Conservation (phyloP, 2,888 invertebrate genomes). For the Cenopis cana region DNA sequence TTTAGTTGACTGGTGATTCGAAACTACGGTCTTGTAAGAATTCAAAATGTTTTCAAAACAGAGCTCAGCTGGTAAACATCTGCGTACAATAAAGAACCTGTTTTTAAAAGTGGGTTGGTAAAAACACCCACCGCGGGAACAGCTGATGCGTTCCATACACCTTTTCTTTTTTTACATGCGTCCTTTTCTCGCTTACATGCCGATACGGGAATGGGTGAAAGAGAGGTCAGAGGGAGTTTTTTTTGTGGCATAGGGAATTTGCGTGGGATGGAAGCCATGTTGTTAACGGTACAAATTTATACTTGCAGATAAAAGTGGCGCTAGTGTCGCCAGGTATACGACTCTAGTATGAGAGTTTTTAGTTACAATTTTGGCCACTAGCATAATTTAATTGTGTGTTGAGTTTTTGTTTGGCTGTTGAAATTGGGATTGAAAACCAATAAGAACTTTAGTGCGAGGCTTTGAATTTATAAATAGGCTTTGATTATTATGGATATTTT, state of each 20-base stretch:
- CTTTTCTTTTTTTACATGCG: constrained; percentile 8
- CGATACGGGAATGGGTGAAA: constrained; percentile 7
- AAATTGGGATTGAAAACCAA: constrained; percentile 7
- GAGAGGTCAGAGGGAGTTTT: constrained; percentile 38
- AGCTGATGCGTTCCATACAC: constrained; percentile 42
- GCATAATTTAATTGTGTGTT: neutral
- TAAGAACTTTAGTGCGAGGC: constrained; percentile 15
- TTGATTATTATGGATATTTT: too few species aligned
- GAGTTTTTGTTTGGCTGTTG: constrained; percentile 13
- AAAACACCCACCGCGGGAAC: constrained; percentile 40
- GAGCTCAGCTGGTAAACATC: constrained; percentile 37
- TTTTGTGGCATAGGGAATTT: constrained; percentile 25
- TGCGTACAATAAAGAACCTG: constrained; percentile 43
- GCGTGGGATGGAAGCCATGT: constrained; percentile 41
- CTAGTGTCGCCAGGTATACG: neutral
- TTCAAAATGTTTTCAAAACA: constrained; percentile 29
- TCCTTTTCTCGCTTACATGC: constrained; percentile 5
- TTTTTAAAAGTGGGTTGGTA: constrained; percentile 40
- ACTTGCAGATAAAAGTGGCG: constrained; percentile 10
- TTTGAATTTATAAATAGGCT: neutral
- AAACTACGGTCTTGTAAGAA: neutral
- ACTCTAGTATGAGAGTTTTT: neutral
- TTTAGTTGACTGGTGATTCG: too few species aligned
- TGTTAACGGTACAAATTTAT: constrained; percentile 18
- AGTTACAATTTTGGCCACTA: constrained; percentile 14